Conservation (phyloP, 2,888 invertebrate species). For the Dioctria rufipes region DNA sequence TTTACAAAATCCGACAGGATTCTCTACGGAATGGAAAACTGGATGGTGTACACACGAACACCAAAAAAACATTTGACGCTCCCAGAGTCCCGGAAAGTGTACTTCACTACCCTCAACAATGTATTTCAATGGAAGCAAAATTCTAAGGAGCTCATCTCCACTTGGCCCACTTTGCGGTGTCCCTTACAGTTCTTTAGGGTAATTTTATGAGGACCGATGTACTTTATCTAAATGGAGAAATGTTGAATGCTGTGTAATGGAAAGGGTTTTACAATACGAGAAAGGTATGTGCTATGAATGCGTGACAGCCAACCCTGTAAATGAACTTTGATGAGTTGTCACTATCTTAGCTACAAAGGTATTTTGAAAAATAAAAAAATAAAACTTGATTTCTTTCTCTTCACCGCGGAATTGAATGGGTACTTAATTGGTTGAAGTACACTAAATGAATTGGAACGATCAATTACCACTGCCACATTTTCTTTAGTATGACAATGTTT, state of each 20-base stretch:
- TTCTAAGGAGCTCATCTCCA: conserved; percentile 48
- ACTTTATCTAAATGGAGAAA: conserved; percentile 45
- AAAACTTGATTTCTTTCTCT: too few relatives aligned
- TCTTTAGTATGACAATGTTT: too few relatives aligned
- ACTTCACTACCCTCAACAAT: conserved; percentile 45
- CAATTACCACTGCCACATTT: too few relatives aligned
- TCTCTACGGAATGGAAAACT: conserved; percentile 18
- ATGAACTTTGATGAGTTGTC: conserved; percentile 42
- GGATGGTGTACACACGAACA: conserved; percentile 11
- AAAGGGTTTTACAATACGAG: conserved; percentile 29
- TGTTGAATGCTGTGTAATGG: conserved; percentile 43
- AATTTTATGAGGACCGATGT: conserved; percentile 52
- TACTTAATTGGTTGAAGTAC: too few relatives aligned
- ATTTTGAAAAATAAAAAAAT: too few relatives aligned
- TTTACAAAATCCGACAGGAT: conserved; percentile 46
- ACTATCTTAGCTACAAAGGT: neutral
- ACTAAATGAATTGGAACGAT: too few relatives aligned
- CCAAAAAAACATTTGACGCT: conserved; percentile 19
- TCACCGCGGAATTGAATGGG: too few relatives aligned
- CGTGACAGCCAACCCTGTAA: neutral
- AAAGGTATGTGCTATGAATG: conserved; percentile 10
- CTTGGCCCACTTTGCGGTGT: conserved; percentile 49
- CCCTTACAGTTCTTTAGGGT: conserved; percentile 51
- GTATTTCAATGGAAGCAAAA: conserved; percentile 49
- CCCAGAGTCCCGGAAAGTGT: conserved; percentile 15